A percentile compares a stretch with the other conserved stretches of the same genome.
Conservation (phyloP, 2,797 vertebrate species). For the Dermochelys coriacea region DNA sequence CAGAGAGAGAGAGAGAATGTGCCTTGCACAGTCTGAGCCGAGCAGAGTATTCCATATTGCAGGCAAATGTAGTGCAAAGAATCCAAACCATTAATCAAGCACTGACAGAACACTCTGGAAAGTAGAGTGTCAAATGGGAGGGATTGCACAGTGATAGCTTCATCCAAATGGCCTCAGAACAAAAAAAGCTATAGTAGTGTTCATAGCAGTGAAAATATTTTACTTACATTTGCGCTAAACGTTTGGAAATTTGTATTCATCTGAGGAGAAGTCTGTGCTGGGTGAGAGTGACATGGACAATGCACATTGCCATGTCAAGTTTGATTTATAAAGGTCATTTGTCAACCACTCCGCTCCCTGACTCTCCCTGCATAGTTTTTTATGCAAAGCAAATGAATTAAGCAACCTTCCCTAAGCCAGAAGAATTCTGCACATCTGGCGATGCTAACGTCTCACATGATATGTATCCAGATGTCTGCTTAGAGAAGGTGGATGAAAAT, state of each 20-base stretch:
- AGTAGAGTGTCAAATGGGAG: slow-evolving; percentile 49
- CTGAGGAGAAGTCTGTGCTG: slow-evolving; percentile 13
- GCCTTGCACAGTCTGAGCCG: slow-evolving; percentile 38
- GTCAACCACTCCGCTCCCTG: slow-evolving; percentile 47
- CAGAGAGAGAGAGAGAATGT: slow-evolving; percentile 24
- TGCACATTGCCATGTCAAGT: slow-evolving; percentile 20
- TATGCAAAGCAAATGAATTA: slow-evolving; percentile 20
- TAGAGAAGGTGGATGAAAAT: slow-evolving; percentile 18
- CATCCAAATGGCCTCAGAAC: slow-evolving; percentile 43
- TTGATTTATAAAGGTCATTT: slow-evolving; percentile 67
- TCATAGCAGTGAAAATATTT: slow-evolving; percentile 54
- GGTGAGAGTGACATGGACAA: not conserved
- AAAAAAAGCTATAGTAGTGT: slow-evolving; percentile 26
- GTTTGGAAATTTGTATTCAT: slow-evolving; percentile 61
- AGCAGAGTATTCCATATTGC: slow-evolving; percentile 39
- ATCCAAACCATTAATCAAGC: slow-evolving; percentile 62
- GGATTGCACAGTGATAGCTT: not conserved
- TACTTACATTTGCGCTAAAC: slow-evolving; percentile 20
- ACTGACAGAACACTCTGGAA: slow-evolving; percentile 40
- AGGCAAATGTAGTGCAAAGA: slow-evolving; percentile 66
- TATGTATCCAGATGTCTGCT: slow-evolving; percentile 50
- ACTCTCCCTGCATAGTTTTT: slow-evolving; percentile 34
- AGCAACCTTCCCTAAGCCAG: not conserved
- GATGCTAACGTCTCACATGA: not conserved
- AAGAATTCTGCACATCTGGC: slow-evolving; percentile 41